Evolutionary conservation across 35 echinoderm and acorn worm genomes (phyloP).

Genomic region (Lytechinus pictus): DNA sequence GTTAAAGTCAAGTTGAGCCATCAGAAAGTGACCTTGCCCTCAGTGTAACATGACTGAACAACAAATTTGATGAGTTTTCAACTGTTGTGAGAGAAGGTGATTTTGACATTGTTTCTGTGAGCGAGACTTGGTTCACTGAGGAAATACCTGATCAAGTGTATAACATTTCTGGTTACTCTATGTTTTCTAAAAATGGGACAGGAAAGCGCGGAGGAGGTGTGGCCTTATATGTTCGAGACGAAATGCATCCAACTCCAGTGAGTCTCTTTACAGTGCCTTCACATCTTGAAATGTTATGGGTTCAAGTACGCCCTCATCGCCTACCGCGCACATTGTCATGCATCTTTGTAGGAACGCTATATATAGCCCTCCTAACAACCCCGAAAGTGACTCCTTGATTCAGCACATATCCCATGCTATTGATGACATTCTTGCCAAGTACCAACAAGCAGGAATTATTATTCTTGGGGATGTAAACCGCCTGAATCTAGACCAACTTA

Average conservation of each 20-base stretch:
- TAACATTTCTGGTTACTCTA: slow-evolving; percentile 17
- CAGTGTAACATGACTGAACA: slow-evolving; percentile 48
- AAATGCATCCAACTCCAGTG: background rate
- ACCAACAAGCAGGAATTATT: too few species aligned
- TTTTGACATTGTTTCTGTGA: slow-evolving; percentile 20
- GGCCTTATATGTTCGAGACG: slow-evolving; percentile 37
- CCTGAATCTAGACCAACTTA: too few species aligned
- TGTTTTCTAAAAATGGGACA: slow-evolving; percentile 33
- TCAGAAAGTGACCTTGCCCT: background rate
- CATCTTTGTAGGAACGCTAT: background rate
- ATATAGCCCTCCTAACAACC: background rate
- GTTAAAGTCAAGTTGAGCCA: background rate
- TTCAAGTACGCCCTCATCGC: background rate
- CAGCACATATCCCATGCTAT: too few species aligned
- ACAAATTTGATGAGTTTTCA: slow-evolving; percentile 59
- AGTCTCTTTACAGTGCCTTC: background rate
- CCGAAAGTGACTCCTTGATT: too few species aligned
- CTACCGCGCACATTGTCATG: background rate
- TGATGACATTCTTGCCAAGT: too few species aligned
- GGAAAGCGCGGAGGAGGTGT: slow-evolving; percentile 53
- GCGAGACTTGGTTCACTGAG: slow-evolving; percentile 50
- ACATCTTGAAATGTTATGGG: background rate
- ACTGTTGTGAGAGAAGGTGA: slow-evolving; percentile 6
- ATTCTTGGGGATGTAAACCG: too few species aligned
- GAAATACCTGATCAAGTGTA: too few species aligned